Evolutionary conservation across 1,140 invertebrate genomes (phyloP).

Genomic region (Drosophila murphyi): DNA sequence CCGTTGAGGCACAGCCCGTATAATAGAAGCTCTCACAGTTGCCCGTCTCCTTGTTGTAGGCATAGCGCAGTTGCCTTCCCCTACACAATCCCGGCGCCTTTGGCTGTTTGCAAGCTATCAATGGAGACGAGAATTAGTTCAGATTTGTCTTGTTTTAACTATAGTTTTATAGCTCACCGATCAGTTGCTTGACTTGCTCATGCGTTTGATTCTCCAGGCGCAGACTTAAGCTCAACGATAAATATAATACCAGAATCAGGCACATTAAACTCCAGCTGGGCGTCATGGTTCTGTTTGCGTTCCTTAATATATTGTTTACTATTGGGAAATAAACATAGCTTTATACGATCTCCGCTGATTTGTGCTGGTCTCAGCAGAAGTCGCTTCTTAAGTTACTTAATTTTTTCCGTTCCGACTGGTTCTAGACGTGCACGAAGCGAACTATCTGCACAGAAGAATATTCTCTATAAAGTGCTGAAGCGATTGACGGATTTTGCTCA

Average conservation of each 20-base stretch:
- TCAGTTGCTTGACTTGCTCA: slow-evolving; percentile 36
- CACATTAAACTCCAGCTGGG: slow-evolving; percentile 36
- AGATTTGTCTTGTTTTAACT: neutral
- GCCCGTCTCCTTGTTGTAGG: slow-evolving; percentile 65
- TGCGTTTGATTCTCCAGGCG: slow-evolving; percentile 63
- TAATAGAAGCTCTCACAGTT: slow-evolving; percentile 81
- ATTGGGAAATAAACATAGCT: slow-evolving; percentile 29
- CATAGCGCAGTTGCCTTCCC: slow-evolving; percentile 68
- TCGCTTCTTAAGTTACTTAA: neutral
- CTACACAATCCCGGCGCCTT: slow-evolving; percentile 72
- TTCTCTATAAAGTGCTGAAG: slow-evolving; percentile 35
- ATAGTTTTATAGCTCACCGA: slow-evolving; percentile 33
- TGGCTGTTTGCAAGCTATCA: slow-evolving; percentile 66
- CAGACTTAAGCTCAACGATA: slow-evolving; percentile 18
- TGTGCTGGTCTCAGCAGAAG: neutral
- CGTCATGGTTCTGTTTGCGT: neutral
- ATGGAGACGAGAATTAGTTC: neutral
- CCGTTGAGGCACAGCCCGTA: slow-evolving; percentile 68
- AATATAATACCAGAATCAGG: slow-evolving; percentile 22
- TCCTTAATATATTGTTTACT: slow-evolving; percentile 17
- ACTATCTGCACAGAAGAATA: slow-evolving; percentile 52
- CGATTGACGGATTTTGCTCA: slow-evolving; percentile 57
- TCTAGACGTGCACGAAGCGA: slow-evolving; percentile 26
- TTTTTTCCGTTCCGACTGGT: slow-evolving; percentile 4
- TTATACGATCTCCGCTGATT: neutral